Base-by-base conservation (phyloP, 2,797 vertebrate genomes). In the Huso huso region DNA sequence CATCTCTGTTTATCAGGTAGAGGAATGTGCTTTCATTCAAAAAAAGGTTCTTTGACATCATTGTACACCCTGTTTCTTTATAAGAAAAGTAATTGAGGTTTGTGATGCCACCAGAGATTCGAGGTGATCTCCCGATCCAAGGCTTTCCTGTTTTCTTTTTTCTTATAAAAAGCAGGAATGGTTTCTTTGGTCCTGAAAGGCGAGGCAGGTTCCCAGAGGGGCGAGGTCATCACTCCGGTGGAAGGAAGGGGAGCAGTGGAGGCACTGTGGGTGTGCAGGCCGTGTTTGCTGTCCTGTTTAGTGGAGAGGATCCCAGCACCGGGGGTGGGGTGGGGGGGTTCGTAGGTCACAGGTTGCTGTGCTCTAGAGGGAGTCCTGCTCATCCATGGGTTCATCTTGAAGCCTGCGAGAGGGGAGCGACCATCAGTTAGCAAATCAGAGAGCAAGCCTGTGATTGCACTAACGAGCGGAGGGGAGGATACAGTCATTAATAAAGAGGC, bases 351-450 rank as follows among this genome's bases (percentile, higher is more conserved):
- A 62, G 60, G 65, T 55, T 53, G 37, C 58, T n/a, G 7, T 61
- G 59, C 61, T 60, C 81, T 76, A 81, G 70, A 77, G 71, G 61
- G 76, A 81, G 59, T 77, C 76, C 12, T 64, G 66, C 66, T 78
- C 75, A 66, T 75, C 78, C 58, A 69, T 74, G 65, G 72, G 70
- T 58, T 79, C 78, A 68, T 80, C 81, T 10, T 70, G 23, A 7
- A 68, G 72, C 72, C 75, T 79, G 74, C 82, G 83, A 48, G 7
- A 74, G 23, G 67, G 70, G 52, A 6, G 15, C 66, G n/a, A 63
- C 3, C 51, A 4, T 52, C 51, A 3, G 4, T 11, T 37, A 48
- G 0, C n/a, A 61, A 1, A 37, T 37, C 18, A 8, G 55, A 53
- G n/a, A 52, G 50, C 51, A 65, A 37, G 52, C 49, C 51, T 48